Percentiles rank a stretch among this genome's conserved stretches.
Conservation (phyloP, 2,797 vertebrate genomes). For the Spinus pinus region DNA sequence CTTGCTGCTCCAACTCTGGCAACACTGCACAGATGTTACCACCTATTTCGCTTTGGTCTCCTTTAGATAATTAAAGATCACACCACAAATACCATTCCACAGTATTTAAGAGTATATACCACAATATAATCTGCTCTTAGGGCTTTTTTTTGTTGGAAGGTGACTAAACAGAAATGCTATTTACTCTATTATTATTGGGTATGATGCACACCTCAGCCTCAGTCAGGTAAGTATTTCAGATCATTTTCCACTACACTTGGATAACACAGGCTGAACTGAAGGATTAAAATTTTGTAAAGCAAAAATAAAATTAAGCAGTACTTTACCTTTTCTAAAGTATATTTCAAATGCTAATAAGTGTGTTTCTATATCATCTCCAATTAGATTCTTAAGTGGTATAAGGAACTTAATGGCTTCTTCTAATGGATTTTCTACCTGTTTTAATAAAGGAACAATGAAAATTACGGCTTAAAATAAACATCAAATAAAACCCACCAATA, state of each 20-base stretch:
- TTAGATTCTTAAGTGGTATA: conserved; percentile 79
- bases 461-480: background rate
- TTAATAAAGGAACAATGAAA: conserved; percentile 35
- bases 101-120: background rate
- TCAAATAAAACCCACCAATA: background rate
- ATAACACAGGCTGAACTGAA: background rate
- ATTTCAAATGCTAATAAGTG: conserved; percentile 83
- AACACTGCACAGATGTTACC: background rate
- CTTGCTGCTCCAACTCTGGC: background rate
- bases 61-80: background rate
- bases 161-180: background rate
- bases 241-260: background rate
- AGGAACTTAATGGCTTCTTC: conserved; percentile 84
- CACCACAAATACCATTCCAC: background rate
- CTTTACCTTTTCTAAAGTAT: conserved; percentile 83
- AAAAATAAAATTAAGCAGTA: background rate
- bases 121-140: background rate
- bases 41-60: background rate
- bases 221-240: background rate
- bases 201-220: background rate
- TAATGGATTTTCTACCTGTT: conserved; percentile 80
- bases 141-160: background rate
- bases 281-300: background rate
- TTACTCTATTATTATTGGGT: background rate
- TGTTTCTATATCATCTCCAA: conserved; percentile 77